Percentiles rank a stretch among this genome's conserved stretches.
Conservation (phyloP, 1,140 invertebrate species). For the Ceratosolen fusciceps region DNA sequence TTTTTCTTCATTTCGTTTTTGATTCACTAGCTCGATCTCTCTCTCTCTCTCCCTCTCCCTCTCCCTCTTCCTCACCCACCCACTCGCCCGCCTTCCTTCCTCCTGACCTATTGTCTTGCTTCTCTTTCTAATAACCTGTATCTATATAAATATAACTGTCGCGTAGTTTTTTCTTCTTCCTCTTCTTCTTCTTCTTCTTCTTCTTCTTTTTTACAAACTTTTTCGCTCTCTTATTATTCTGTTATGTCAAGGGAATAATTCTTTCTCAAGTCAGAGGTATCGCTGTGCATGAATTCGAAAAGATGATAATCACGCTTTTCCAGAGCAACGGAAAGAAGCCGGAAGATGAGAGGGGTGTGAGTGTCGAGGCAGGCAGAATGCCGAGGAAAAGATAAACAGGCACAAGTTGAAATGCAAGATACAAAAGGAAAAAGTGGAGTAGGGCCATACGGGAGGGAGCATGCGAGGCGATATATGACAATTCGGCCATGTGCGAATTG, state of each 20-base stretch:
- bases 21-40: background rate
- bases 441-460: background rate
- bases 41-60: background rate
- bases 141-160: too few relatives aligned
- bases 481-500: constrained; percentile 15
- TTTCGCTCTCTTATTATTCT: background rate
- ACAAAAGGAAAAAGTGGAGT: background rate
- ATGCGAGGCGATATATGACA: background rate
- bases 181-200: background rate
- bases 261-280: background rate
- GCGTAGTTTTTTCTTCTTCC: too few relatives aligned
- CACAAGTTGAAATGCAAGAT: background rate
- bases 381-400: background rate
- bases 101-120: background rate
- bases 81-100: background rate
- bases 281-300: background rate
- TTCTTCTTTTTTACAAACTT: background rate
- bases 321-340: background rate
- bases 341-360: too few relatives aligned
- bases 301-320: constrained; percentile 34
- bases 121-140: background rate
- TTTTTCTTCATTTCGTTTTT: background rate
- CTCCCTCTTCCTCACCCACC: background rate
- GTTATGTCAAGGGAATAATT: background rate
- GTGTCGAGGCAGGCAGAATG: background rate